Evolutionary conservation across 2,113 vertebrate genomes (phyloP).

Genomic region (Nannospalax galili): DNA sequence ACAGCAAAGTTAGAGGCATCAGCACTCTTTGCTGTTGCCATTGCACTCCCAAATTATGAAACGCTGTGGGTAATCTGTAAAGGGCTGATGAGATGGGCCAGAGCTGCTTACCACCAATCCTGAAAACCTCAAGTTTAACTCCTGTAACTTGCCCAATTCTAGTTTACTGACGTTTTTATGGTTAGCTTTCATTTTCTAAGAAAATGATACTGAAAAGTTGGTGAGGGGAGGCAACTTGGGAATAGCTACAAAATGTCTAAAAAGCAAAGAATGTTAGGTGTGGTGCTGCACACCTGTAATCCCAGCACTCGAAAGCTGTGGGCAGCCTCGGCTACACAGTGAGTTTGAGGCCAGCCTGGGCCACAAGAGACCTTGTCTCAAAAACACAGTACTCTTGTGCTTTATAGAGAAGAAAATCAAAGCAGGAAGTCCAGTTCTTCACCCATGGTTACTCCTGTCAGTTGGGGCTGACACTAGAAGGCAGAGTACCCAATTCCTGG

Average conservation of each 20-base stretch:
- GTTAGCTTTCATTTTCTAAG: conserved; percentile 1
- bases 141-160: background rate
- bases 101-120: no score
- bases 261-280: background rate
- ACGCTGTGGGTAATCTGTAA: background rate
- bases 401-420: conserved; percentile 4
- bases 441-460: background rate
- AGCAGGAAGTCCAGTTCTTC: background rate
- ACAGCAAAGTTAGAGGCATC: no score
- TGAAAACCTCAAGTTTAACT: no score
- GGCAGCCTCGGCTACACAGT: background rate
- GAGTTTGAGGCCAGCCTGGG: background rate
- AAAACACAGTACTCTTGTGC: background rate
- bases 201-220: background rate
- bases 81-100: no score
- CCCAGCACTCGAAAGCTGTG: no score
- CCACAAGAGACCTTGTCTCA: no score
- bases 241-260: background rate
- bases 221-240: background rate
- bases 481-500: background rate
- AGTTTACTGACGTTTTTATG: background rate
- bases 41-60: background rate
- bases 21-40: background rate
- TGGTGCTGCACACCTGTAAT: no score
- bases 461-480: background rate